Evolutionary conservation across 1,140 invertebrate genomes (phyloP).

Genomic region (Mactra quadrangularis): DNA sequence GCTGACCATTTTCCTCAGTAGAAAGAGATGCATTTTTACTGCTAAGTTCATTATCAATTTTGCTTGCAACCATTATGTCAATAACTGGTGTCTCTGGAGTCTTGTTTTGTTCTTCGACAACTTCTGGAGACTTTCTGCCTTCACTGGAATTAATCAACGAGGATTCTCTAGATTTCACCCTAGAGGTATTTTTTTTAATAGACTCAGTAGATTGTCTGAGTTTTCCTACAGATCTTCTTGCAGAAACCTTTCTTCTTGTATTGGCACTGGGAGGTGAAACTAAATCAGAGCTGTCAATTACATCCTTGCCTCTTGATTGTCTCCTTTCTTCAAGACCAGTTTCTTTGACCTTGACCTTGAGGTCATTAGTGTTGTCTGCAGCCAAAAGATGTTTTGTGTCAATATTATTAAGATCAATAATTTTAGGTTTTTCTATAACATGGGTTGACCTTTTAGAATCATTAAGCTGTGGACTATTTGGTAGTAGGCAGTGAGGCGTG

Average conservation of each 20-base stretch:
- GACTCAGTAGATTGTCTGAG: background rate
- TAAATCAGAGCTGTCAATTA: constrained; percentile 19
- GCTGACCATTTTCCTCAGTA: background rate
- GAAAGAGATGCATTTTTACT: background rate
- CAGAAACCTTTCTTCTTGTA: constrained; percentile 44
- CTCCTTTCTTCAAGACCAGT: background rate
- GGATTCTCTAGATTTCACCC: too few relatives aligned
- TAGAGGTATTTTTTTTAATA: too few relatives aligned
- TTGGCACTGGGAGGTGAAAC: constrained; percentile 18
- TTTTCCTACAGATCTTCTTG: constrained; percentile 12
- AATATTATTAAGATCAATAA: constrained; percentile 63
- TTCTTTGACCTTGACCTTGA: background rate
- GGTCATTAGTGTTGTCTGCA: background rate
- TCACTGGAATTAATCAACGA: too few relatives aligned
- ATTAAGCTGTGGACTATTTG: constrained; percentile 70
- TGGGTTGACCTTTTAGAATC: constrained; percentile 76
- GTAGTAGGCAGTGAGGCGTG: constrained; percentile 71
- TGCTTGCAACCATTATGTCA: background rate
- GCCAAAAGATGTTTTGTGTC: constrained; percentile 61
- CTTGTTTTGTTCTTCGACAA: background rate
- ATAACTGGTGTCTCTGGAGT: background rate
- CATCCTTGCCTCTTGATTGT: background rate
- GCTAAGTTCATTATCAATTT: background rate
- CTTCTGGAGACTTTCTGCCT: background rate
- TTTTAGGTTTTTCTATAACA: constrained; percentile 71